Percentiles rank a stretch among this genome's conserved stretches.
Conservation (phyloP, 2,888 invertebrate species). For the Tachina fera region DNA sequence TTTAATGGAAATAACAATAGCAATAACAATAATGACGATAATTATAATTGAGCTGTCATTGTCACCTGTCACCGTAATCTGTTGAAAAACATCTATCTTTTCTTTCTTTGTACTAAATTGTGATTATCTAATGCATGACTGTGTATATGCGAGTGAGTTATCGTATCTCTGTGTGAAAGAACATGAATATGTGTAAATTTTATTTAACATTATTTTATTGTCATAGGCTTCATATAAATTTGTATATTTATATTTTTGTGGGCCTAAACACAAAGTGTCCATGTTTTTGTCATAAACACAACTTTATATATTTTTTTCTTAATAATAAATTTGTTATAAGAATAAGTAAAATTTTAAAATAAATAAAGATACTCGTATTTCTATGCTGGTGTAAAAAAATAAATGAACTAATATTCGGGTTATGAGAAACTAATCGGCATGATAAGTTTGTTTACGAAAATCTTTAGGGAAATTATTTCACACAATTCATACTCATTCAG, state of each 20-base stretch:
- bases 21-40: constrained; percentile 50
- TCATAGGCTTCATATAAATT: constrained; percentile 27
- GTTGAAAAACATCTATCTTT: constrained; percentile 63
- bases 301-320: constrained; percentile 18
- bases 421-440: no score
- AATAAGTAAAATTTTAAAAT: neutral
- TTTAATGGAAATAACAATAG: constrained; percentile 45
- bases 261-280: constrained; percentile 25
- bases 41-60: constrained; percentile 80
- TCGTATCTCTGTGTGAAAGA: neutral
- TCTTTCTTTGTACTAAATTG: constrained; percentile 45
- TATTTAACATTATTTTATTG: constrained; percentile 49
- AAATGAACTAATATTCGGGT: neutral
- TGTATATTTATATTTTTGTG: constrained; percentile 6
- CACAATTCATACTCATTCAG: no score
- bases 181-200: constrained; percentile 33
- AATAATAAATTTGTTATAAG: constrained; percentile 9
- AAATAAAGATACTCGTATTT: constrained; percentile 11
- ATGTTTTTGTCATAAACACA: constrained; percentile 57
- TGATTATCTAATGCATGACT: constrained; percentile 40
- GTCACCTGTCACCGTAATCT: constrained; percentile 78
- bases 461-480: no score
- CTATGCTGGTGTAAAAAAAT: neutral
- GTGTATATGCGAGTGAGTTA: constrained; percentile 6
- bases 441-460: no score